phyloP scores from a whole-genome alignment of 2,888 invertebrate genomes.

The Anticlea derivata region DNA sequence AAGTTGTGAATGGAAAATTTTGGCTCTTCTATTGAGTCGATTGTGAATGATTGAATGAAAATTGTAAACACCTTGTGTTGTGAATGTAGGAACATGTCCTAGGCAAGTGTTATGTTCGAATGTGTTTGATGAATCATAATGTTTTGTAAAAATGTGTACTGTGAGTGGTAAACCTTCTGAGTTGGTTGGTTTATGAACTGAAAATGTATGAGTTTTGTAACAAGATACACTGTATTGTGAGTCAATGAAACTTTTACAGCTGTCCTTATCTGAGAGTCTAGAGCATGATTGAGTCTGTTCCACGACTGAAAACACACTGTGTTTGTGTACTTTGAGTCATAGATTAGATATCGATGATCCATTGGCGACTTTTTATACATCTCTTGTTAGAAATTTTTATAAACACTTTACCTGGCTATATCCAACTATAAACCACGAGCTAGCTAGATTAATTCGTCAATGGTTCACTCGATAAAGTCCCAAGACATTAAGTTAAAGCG shows the following conservation, averaged over 20 bases:
- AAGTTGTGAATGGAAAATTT: neutral
- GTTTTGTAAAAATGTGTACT: neutral
- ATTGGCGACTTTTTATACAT: neutral
- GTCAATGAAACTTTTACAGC: conserved; percentile 1
- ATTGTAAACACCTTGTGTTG: neutral
- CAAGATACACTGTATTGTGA: conserved; percentile 1
- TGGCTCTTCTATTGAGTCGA: neutral
- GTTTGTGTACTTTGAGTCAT: conserved; percentile 11
- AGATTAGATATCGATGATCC: neutral
- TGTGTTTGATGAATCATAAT: neutral
- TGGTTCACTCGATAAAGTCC: neutral
- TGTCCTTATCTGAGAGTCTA: neutral
- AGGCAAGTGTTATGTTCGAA: neutral
- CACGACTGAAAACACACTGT: conserved; percentile 5
- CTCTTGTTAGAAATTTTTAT: conserved; percentile 16
- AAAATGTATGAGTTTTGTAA: neutral
- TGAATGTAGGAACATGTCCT: neutral
- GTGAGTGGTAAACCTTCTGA: neutral
- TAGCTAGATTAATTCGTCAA: neutral
- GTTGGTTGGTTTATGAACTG: neutral
- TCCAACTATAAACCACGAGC: conserved; percentile 6
- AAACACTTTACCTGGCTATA: conserved; percentile 9
- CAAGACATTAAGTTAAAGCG: neutral
- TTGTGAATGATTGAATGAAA: neutral
- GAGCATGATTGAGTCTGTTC: neutral